Evolutionary conservation across 2,113 vertebrate species (phyloP), one percentile per base, ranked within the genome.

Genomic region (Sorex fumeus): DNA sequence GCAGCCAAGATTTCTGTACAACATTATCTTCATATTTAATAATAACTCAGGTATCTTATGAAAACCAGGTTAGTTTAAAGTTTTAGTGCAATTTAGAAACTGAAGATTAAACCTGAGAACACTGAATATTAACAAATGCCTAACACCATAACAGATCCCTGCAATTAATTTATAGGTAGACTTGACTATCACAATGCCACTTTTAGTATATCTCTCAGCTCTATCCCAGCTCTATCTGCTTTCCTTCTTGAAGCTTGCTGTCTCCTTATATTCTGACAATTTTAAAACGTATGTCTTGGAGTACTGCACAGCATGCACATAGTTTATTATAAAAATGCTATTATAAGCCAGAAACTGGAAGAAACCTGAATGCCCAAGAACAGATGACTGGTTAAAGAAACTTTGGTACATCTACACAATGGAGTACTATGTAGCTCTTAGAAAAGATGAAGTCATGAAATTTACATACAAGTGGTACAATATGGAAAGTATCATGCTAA

Each of bases 11-110:
- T 19, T 82, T 5, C 5, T 67, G 0, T 16, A 82, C 57, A 69
- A 43, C 57, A 75, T 57, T 76, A 69, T 60, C 50, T 82, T 93
- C 25, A 36, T 67, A 70, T 70, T 70, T 88, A 77, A 40, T 40
- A 40, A 88, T 60, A 60, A 60, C 40, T 2, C 3, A 62, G 15
- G 45, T 84, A 25, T 10, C 8, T 16, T 32, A 8, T 78, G 19
- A 43, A 57, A 45, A 19, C 32, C 57, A 23, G 8, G 5, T 28
- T 15, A n/a, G 28, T 36, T 77, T 62, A 62, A 23, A 60, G 12
- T 62, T 19, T 88, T 72, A 50, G 27, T 32, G 21, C 76, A 40
- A 78, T 50, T 36, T 40, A 79, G 32, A 40, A 1, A 32, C 43
- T 28, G 21, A 66, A 5, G 30, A 27, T 71, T 71, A 40, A 84